phyloP scores from a whole-genome alignment of 2,888 invertebrate genomes.

The Conomelus anceps region DNA sequence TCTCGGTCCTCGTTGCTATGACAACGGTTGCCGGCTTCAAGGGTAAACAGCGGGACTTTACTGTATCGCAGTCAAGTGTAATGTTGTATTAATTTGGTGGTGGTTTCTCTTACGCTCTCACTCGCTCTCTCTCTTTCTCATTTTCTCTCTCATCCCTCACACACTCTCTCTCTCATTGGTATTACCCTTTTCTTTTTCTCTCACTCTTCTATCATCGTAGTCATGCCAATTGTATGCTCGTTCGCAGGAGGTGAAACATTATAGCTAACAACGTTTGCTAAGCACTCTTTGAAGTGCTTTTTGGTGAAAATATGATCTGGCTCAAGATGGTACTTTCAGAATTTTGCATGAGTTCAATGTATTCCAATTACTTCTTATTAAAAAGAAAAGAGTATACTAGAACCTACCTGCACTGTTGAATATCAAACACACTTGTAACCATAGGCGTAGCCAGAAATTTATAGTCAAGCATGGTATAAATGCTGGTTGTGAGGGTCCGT shows the following conservation, averaged over 20 bases:
- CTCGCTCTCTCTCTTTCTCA: not conserved
- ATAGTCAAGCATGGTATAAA: no score
- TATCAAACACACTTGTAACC: no score
- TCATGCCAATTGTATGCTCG: not conserved
- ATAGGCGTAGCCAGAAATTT: no score
- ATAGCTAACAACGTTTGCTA: not conserved
- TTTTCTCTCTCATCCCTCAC: not conserved
- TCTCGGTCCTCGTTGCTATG: not conserved
- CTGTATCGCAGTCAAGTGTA: conserved; percentile 13
- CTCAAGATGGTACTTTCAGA: not conserved
- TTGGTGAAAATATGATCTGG: not conserved
- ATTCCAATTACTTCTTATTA: not conserved
- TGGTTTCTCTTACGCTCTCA: not conserved
- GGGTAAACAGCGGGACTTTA: conserved; percentile 6
- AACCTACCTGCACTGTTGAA: no score
- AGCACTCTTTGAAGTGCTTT: not conserved
- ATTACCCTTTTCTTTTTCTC: not conserved
- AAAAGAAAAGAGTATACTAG: no score
- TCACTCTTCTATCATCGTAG: not conserved
- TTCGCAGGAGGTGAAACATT: not conserved
- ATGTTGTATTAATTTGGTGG: conserved; percentile 10
- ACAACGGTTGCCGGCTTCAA: conserved; percentile 1
- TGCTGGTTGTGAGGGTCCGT: no score
- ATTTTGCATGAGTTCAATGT: not conserved
- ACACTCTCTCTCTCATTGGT: not conserved